A percentile compares a stretch with the other conserved stretches of the same genome.
Evolutionary conservation across 2,113 vertebrate genomes (phyloP).

Genomic region (Melanerpes formicivorus): DNA sequence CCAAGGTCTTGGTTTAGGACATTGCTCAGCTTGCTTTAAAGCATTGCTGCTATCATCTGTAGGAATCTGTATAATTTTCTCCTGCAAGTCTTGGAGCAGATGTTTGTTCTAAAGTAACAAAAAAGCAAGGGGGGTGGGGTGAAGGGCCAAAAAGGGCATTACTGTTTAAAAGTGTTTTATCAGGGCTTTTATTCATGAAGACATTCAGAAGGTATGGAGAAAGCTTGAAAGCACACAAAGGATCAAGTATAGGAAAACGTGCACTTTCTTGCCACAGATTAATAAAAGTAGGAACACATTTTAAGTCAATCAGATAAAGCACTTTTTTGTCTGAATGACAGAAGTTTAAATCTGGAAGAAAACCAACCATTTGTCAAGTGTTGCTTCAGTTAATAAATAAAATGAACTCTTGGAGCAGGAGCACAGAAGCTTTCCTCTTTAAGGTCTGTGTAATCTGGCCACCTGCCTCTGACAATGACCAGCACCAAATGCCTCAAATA

Average conservation of each 20-base stretch:
- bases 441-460: background rate
- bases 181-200: background rate
- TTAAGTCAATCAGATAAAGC: background rate
- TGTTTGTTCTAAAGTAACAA: background rate
- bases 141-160: background rate
- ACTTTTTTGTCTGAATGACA: background rate
- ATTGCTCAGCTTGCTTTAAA: background rate
- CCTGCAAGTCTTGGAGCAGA: background rate
- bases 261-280: background rate
- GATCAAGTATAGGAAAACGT: background rate
- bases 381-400: slow-evolving; percentile 6
- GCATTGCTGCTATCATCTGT: background rate
- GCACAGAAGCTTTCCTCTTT: background rate
- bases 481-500: background rate
- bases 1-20: background rate
- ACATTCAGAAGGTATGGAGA: background rate
- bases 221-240: background rate
- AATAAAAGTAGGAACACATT: background rate
- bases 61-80: background rate
- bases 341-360: background rate
- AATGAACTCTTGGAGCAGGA: background rate
- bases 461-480: background rate
- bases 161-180: background rate
- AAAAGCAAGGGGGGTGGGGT: background rate
- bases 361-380: slow-evolving; percentile 10